Conservation (phyloP, 1,140 invertebrate genomes). For the Neodiprion virginianus region DNA sequence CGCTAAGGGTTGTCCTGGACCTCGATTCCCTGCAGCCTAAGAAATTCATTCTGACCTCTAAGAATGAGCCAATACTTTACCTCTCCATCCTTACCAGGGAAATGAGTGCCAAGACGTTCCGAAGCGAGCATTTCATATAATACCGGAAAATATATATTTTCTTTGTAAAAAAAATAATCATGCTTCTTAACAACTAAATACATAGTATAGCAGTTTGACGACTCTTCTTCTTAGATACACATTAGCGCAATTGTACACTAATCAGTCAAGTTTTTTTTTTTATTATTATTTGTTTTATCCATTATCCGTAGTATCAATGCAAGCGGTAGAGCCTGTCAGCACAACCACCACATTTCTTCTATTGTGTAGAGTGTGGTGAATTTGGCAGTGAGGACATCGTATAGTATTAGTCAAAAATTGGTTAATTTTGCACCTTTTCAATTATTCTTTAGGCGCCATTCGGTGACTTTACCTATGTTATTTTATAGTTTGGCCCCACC, state of each 20-base stretch:
- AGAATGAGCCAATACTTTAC: neutral
- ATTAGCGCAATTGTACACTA: constrained; percentile 51
- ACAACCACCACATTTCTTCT: constrained; percentile 31
- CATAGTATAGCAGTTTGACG: constrained; percentile 52
- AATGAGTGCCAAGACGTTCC: constrained; percentile 36
- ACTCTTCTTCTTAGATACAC: constrained; percentile 49
- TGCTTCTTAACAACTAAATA: constrained; percentile 60
- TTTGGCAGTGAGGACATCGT: constrained; percentile 58
- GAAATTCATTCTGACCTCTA: constrained; percentile 21
- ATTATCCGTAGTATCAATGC: constrained; percentile 25
- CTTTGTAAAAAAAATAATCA: constrained; percentile 60
- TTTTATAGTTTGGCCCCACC: constrained; percentile 47
- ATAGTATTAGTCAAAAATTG: constrained; percentile 39
- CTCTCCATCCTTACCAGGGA: constrained; percentile 14
- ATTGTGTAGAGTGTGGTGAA: constrained; percentile 46
- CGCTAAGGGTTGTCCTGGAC: constrained; percentile 42
- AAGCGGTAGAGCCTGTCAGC: constrained; percentile 22
- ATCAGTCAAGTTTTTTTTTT: constrained; percentile 50
- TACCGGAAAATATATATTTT: constrained; percentile 62
- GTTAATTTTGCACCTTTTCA: constrained; percentile 18
- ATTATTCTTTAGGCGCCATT: constrained; percentile 14
- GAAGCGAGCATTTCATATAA: constrained; percentile 60
- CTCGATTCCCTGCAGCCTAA: constrained; percentile 29
- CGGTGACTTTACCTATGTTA: constrained; percentile 13
- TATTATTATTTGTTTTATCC: constrained; percentile 12